Evolutionary conservation across 2,888 invertebrate genomes (phyloP).

Genomic region (Polymixis flavicincta): DNA sequence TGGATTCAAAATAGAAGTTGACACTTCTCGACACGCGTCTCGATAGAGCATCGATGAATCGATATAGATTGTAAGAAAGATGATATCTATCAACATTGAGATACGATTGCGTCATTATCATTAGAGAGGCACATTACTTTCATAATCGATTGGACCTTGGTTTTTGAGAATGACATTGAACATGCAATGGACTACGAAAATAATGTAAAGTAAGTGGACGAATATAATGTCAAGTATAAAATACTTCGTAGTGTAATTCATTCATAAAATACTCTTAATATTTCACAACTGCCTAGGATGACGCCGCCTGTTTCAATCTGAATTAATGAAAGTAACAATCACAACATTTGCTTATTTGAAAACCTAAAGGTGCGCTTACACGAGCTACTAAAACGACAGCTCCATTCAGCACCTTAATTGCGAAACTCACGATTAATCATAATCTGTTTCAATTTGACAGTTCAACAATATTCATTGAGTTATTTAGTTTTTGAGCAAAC

Average conservation of each 20-base stretch:
- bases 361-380: too few relatives aligned
- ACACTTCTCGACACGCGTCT: conserved; percentile 15
- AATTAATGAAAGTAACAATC: background rate
- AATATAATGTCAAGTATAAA: conserved; percentile 25
- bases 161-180: conserved; percentile 38
- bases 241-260: conserved; percentile 11
- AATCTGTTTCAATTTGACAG: too few relatives aligned
- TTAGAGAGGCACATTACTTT: conserved; percentile 42
- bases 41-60: conserved; percentile 21
- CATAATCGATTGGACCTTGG: conserved; percentile 23
- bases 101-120: conserved; percentile 31
- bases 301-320: background rate
- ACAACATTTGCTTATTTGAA: background rate
- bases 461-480: too few relatives aligned
- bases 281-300: background rate
- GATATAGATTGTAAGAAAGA: conserved; percentile 21
- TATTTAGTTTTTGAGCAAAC: too few relatives aligned
- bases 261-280: conserved; percentile 17
- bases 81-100: conserved; percentile 26
- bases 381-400: too few relatives aligned
- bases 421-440: too few relatives aligned
- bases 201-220: conserved; percentile 3
- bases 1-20: conserved; percentile 47
- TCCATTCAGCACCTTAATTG: too few relatives aligned
- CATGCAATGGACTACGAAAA: conserved; percentile 11